These are phyloP conservation scores for Rhyacichthys aspro DNA, from an alignment of 2,797 vertebrate species.

Conservation along the genomic window DNA sequence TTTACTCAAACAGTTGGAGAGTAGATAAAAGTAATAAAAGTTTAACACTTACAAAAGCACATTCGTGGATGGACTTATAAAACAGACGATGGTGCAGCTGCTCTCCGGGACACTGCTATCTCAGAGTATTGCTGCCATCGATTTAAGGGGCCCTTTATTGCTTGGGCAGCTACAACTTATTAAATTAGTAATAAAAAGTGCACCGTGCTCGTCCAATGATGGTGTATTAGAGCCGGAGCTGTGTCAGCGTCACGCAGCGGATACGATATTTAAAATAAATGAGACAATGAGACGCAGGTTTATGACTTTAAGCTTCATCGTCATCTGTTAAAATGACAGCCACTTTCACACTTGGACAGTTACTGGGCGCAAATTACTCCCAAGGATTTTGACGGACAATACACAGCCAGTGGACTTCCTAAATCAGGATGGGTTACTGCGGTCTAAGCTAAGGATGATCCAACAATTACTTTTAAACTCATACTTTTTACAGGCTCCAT, in stretches of 20 bases:
- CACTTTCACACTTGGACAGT: conserved; percentile 2
- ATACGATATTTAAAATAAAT: background rate
- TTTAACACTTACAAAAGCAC: background rate
- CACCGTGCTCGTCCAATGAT: background rate
- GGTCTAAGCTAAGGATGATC: too few species aligned
- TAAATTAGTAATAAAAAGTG: background rate
- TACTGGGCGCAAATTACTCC: background rate
- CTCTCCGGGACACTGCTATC: background rate
- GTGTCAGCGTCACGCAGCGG: background rate
- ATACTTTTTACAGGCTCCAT: too few species aligned
- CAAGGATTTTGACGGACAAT: too few species aligned
- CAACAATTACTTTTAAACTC: too few species aligned
- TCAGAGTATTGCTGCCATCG: conserved; percentile 1
- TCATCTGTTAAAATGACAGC: background rate
- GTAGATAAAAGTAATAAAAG: background rate
- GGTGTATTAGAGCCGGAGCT: background rate
- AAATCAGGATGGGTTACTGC: too few species aligned
- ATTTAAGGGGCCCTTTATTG: background rate
- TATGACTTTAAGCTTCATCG: background rate
- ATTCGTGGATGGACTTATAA: background rate
- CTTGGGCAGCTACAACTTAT: background rate
- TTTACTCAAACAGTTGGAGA: background rate
- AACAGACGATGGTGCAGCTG: background rate
- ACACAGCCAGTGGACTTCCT: background rate
- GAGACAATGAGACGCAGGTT: background rate